Evolutionary conservation across 2,113 vertebrate genomes (phyloP).

Genomic region (Microcebus tavaratra): DNA sequence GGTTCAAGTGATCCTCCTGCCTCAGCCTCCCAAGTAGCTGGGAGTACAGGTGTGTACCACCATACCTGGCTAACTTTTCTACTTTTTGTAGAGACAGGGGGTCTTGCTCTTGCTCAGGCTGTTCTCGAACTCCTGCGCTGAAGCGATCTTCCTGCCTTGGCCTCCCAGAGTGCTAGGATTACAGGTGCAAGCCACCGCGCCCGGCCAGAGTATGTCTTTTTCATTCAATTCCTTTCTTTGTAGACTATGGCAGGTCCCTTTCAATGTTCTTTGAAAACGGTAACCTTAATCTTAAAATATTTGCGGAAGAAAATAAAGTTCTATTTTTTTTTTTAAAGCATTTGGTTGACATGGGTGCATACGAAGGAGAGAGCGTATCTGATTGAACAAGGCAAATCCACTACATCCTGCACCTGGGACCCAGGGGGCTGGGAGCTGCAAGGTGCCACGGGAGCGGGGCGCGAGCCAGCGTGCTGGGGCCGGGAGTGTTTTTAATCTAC

Average conservation of each 20-base stretch:
- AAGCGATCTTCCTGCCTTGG: too few species aligned
- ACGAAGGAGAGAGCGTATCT: neutral
- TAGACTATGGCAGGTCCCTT: neutral
- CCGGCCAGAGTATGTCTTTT: neutral
- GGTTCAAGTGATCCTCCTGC: too few species aligned
- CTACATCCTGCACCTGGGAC: neutral
- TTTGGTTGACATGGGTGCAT: neutral
- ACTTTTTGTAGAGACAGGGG: too few species aligned
- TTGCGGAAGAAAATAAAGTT: constrained; percentile 5
- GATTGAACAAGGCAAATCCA: neutral
- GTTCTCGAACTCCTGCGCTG: too few species aligned
- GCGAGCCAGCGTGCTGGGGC: neutral
- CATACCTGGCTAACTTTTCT: too few species aligned
- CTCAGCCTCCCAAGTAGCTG: too few species aligned
- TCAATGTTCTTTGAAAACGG: constrained; percentile 7
- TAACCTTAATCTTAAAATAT: constrained; percentile 29
- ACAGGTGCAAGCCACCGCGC: too few species aligned
- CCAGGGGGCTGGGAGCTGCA: neutral
- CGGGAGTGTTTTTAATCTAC: neutral
- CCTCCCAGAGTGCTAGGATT: too few species aligned
- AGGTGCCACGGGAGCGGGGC: neutral
- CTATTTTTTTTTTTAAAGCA: neutral
- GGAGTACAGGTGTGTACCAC: too few species aligned
- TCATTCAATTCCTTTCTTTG: neutral
- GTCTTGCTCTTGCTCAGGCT: too few species aligned